These are phyloP conservation scores for Charanyca ferruginea DNA, from an alignment of 2,888 invertebrate species.

Conservation along the genomic window DNA sequence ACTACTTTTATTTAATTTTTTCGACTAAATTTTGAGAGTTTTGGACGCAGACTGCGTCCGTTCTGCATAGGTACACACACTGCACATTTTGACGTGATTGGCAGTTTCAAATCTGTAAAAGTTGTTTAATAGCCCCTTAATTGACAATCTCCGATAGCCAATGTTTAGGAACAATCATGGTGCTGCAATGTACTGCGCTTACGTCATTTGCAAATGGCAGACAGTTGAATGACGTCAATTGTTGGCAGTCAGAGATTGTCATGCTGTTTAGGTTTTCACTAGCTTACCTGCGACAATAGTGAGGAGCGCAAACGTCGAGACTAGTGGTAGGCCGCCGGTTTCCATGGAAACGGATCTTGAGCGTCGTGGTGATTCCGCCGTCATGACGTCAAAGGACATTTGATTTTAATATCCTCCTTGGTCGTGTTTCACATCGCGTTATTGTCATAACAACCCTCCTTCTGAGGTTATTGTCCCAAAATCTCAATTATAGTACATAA, in stretches of 20 bases:
- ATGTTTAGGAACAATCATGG: conserved; percentile 6
- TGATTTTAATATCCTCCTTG: conserved; percentile 64
- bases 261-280: background rate
- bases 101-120: no score
- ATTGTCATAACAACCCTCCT: conserved; percentile 69
- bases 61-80: no score
- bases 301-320: conserved; percentile 87
- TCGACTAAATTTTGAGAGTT: no score
- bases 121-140: no score
- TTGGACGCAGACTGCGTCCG: no score
- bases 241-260: background rate
- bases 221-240: background rate
- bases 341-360: conserved; percentile 83
- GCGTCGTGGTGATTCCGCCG: conserved; percentile 77
- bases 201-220: background rate
- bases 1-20: no score
- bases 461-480: conserved; percentile 68
- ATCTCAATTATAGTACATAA: conserved; percentile 59
- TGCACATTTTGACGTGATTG: no score
- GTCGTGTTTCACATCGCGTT: conserved; percentile 74
- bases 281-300: conserved; percentile 87
- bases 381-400: conserved; percentile 80
- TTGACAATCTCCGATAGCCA: background rate
- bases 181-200: background rate
- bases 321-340: conserved; percentile 85